Evolutionary conservation across 2,797 vertebrate genomes (phyloP).

Genomic region (Pachyuromys duprasi): DNA sequence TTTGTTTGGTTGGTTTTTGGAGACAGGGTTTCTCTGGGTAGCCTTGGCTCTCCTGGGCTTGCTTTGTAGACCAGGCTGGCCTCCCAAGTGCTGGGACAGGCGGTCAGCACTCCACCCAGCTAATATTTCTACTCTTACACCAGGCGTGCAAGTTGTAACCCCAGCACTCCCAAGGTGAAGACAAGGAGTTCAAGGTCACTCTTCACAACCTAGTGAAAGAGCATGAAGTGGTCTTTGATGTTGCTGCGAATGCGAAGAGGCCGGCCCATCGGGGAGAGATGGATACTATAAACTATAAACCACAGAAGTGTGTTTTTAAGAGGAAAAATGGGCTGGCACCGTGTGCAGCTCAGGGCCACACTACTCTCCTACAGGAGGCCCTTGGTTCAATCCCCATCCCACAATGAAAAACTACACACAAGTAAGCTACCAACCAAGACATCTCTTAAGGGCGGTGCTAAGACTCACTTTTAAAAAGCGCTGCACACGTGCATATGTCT

Average conservation of each 20-base stretch:
- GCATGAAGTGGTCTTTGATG: not conserved
- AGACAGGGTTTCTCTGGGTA: too few relatives aligned
- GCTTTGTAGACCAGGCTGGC: too few relatives aligned
- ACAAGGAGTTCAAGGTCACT: not conserved
- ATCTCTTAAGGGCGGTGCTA: not conserved
- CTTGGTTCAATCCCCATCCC: not conserved
- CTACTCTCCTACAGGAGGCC: not conserved
- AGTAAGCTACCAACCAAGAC: too few relatives aligned
- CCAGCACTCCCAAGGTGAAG: not conserved
- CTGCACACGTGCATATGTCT: not conserved
- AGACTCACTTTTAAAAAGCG: constrained; percentile 10
- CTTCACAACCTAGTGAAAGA: not conserved
- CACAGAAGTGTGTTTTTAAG: constrained; percentile 4
- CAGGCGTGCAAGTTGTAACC: not conserved
- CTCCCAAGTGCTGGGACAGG: too few relatives aligned
- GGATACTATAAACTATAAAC: not conserved
- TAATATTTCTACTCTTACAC: not conserved
- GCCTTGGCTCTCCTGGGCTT: too few relatives aligned
- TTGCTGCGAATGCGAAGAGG: not conserved
- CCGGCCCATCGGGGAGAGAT: not conserved
- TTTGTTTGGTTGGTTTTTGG: too few relatives aligned
- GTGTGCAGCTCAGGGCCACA: not conserved
- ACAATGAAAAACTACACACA: not conserved
- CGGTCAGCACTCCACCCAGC: too few relatives aligned
- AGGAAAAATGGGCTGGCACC: not conserved